Conservation (phyloP, 92 coral and sea anemone genomes). For the Porites evermanni region DNA sequence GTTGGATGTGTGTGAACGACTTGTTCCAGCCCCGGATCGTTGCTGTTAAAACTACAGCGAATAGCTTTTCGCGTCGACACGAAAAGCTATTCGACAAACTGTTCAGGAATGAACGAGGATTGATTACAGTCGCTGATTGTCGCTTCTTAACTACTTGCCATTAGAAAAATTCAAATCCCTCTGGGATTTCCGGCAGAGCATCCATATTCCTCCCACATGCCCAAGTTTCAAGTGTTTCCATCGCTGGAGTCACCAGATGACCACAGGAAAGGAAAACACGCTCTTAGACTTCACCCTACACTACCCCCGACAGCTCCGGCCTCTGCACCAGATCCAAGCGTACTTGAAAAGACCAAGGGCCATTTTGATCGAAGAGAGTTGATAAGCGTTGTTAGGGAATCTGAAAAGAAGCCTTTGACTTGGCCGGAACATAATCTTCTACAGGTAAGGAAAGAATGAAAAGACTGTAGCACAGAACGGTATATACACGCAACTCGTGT, state of each 20-base stretch:
- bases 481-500: no score
- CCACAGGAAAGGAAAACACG: constrained; percentile 80
- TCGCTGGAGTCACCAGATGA: constrained; percentile 90
- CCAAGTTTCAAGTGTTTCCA: constrained; percentile 87
- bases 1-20: no score
- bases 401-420: constrained; percentile 80
- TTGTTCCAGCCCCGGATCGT: no score
- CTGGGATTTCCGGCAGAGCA: constrained; percentile 90
- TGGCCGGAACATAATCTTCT: constrained; percentile 91
- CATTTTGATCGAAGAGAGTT: constrained; percentile 87
- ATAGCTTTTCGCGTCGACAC: no score
- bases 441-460: constrained; percentile 64
- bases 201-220: constrained; percentile 86
- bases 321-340: constrained; percentile 78
- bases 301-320: constrained; percentile 90
- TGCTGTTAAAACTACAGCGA: no score
- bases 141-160: constrained; percentile 6
- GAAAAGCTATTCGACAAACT: no score
- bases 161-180: constrained; percentile 73
- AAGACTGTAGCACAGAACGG: no score
- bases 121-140: no score
- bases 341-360: constrained; percentile 88
- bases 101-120: background rate
- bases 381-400: constrained; percentile 73
- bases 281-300: constrained; percentile 66